Evolutionary conservation across 2,888 invertebrate genomes (phyloP), one percentile per base, ranked within the genome.

Genomic region (Rhopalosiphum nymphaeae): DNA sequence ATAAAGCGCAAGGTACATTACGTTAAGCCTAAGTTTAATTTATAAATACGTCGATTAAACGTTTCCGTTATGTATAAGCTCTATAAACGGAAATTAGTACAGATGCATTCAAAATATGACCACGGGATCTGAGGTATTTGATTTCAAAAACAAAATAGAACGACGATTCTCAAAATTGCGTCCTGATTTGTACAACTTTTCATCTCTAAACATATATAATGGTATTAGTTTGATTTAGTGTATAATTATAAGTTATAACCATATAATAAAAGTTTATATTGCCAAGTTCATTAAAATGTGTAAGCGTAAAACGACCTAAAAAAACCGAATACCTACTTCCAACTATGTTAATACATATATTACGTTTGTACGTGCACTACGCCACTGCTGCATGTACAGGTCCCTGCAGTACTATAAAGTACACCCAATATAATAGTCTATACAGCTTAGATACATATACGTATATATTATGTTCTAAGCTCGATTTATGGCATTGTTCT

Each of bases 321-420:
- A 1, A 16, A 44, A 46, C 49, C 4, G 46, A 26, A 44, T 46
- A 9, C 3, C n/a, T 42, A 85, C 42, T 21, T 86, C 25, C n/a
- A n/a, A 67, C 67, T 53, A 87, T n/a, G 29, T 44, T 87, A 49
- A 26, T 87, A 87, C 29, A 67, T 67, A 67, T n/a, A 67, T n/a
- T 67, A 67, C n/a, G n/a, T 67, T 67, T 67, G 67, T 36, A 67
- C 36, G 36, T 67, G 67, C 67, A 67, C 67, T 61, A 29, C 11
- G 29, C 25, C 11, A 86, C 11, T 87, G 29, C 11, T 87, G 29
- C 46, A 21, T 87, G 49, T 87, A 26, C 4, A 21, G n/a, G 87
- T 87, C 87, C 87, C 87, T 53, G 21, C n/a, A 49, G 87, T 87
- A 53, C 87, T 87, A 87, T 87, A 87, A 87, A 87, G 87, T 87